phyloP scores from a whole-genome alignment of 2,113 vertebrate species.

The Bungarus multicinctus region DNA sequence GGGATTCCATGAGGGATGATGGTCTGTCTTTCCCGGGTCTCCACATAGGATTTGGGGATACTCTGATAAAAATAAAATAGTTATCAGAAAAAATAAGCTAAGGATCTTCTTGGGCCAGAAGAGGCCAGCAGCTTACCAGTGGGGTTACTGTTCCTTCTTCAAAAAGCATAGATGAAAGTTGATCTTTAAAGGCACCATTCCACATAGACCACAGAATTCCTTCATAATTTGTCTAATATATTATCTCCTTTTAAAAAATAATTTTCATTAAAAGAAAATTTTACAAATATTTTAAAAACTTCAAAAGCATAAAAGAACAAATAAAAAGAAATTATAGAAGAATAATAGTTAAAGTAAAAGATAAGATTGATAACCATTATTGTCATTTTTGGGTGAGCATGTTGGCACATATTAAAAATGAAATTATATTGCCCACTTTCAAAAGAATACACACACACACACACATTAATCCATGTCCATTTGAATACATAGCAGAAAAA shows the following conservation, averaged over 20 bases:
- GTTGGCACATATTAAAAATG: neutral
- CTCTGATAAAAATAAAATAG: conserved; percentile 70
- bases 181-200: neutral
- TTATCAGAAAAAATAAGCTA: neutral
- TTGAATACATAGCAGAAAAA: neutral
- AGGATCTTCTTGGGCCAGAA: neutral
- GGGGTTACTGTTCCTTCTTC: neutral
- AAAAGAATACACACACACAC: no score
- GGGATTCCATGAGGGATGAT: conserved; percentile 94
- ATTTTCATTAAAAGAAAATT: neutral
- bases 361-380: neutral
- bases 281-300: neutral
- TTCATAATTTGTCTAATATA: neutral
- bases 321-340: neutral
- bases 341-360: neutral
- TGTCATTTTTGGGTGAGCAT: neutral
- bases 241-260: neutral
- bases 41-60: conserved; percentile 85
- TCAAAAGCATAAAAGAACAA: neutral
- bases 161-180: neutral
- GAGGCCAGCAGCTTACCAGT: neutral
- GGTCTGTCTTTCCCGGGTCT: conserved; percentile 82
- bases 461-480: no score
- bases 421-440: no score
- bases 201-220: neutral